Evolutionary conservation across 2,888 invertebrate genomes (phyloP).

Genomic region (Standfussiana lucernea): DNA sequence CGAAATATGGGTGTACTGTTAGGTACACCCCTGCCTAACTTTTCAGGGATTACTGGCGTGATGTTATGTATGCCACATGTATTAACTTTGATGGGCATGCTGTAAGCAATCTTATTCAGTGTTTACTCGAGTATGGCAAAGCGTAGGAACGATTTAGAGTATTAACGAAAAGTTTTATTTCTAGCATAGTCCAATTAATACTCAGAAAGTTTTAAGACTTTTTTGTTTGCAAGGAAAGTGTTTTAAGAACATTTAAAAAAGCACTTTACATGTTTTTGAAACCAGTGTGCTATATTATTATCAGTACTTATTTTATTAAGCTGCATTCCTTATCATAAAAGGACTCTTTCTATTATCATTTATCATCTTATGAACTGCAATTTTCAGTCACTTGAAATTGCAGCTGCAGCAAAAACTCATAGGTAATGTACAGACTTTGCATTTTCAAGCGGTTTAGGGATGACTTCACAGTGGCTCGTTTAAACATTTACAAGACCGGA

Average conservation of each 20-base stretch:
- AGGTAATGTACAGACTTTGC: not conserved
- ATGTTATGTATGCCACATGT: too few relatives aligned
- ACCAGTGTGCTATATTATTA: not conserved
- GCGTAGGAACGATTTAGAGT: not conserved
- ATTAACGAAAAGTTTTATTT: not conserved
- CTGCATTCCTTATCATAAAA: conserved; percentile 11
- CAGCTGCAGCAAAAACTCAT: conserved; percentile 3
- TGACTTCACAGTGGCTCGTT: not conserved
- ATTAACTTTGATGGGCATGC: not conserved
- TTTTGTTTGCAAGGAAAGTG: conserved; percentile 4
- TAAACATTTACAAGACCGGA: conserved; percentile 3
- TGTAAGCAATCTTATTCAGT: not conserved
- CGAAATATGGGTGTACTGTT: too few relatives aligned
- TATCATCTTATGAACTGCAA: not conserved
- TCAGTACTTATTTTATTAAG: not conserved
- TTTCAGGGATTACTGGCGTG: too few relatives aligned
- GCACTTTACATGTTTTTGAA: not conserved
- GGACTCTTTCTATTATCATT: not conserved
- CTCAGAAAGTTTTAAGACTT: not conserved
- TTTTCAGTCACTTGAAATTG: conserved; percentile 10
- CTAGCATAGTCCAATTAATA: not conserved
- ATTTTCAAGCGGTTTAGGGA: not conserved
- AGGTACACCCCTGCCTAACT: too few relatives aligned
- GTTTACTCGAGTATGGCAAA: not conserved
- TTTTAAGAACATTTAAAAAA: not conserved